Evolutionary conservation across 2,113 vertebrate species (phyloP).

Genomic region (Piprites chloris): DNA sequence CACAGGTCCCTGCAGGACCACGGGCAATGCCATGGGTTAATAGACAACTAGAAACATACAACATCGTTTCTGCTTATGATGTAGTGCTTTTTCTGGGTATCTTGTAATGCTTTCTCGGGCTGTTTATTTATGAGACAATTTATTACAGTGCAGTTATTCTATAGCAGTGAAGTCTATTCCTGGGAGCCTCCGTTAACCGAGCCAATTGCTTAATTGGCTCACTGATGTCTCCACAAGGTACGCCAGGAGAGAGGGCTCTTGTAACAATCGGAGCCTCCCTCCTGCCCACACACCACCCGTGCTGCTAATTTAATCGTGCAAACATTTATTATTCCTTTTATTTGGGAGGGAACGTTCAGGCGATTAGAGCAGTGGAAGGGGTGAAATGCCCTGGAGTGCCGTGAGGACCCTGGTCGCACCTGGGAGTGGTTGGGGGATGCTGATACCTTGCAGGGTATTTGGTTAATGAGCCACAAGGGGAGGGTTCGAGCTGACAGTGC

Average conservation of each 20-base stretch:
- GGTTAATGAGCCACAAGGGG: background rate
- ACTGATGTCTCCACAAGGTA: conserved; percentile 46
- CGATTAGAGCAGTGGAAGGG: background rate
- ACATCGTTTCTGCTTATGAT: background rate
- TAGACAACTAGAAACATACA: fast-evolving
- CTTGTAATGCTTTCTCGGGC: conserved; percentile 15
- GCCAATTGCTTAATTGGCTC: conserved; percentile 65
- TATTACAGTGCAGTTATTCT: conserved; percentile 16
- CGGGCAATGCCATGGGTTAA: fast-evolving
- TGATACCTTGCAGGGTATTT: background rate
- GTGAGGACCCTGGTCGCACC: background rate
- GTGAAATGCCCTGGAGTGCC: background rate
- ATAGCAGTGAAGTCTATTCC: conserved; percentile 38
- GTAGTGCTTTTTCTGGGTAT: background rate
- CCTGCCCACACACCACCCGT: conserved; percentile 34
- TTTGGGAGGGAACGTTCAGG: background rate
- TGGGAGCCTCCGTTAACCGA: conserved; percentile 39
- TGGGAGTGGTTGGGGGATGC: background rate
- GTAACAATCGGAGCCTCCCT: background rate
- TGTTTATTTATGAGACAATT: conserved; percentile 57
- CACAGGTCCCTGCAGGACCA: fast-evolving
- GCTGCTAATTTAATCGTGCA: conserved; percentile 45
- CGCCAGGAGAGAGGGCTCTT: conserved; percentile 29
- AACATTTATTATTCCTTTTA: conserved; percentile 51
- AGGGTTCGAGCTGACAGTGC: background rate